These are phyloP conservation scores for Callinectes sapidus DNA, from an alignment of 2,888 invertebrate genomes.

Conservation along the genomic window DNA sequence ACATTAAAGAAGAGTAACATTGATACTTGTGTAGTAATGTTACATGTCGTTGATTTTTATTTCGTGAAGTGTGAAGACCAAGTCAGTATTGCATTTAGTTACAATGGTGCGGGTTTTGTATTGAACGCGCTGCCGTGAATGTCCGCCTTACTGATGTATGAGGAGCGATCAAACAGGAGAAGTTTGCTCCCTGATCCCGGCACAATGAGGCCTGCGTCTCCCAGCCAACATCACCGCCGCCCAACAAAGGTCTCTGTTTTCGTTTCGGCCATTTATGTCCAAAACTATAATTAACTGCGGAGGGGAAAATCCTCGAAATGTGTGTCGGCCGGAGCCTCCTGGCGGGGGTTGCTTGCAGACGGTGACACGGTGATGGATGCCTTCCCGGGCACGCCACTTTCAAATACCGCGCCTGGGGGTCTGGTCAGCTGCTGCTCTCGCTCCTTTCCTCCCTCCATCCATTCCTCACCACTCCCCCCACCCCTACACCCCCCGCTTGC, in stretches of 20 bases:
- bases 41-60: conserved; percentile 16
- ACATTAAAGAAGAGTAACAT: conserved; percentile 29
- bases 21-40: conserved; percentile 36
- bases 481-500: neutral
- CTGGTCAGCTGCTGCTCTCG: conserved; percentile 42
- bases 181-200: conserved; percentile 57
- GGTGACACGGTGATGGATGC: conserved; percentile 65
- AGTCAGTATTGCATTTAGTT: conserved; percentile 57
- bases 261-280: conserved; percentile 62
- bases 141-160: conserved; percentile 62
- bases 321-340: conserved; percentile 55
- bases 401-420: conserved; percentile 47
- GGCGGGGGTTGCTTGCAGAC: conserved; percentile 66
- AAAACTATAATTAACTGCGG: conserved; percentile 66
- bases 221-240: conserved; percentile 42
- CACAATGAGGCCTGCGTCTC: conserved; percentile 58
- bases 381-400: conserved; percentile 59
- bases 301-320: conserved; percentile 64
- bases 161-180: conserved; percentile 59
- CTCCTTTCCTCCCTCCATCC: neutral
- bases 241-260: conserved; percentile 58
- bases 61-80: conserved; percentile 38
- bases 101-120: conserved; percentile 44
- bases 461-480: neutral
- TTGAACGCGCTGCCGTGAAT: conserved; percentile 53